Base-by-base conservation (phyloP, 2,888 invertebrate genomes). In the Drosophila crucigera region DNA sequence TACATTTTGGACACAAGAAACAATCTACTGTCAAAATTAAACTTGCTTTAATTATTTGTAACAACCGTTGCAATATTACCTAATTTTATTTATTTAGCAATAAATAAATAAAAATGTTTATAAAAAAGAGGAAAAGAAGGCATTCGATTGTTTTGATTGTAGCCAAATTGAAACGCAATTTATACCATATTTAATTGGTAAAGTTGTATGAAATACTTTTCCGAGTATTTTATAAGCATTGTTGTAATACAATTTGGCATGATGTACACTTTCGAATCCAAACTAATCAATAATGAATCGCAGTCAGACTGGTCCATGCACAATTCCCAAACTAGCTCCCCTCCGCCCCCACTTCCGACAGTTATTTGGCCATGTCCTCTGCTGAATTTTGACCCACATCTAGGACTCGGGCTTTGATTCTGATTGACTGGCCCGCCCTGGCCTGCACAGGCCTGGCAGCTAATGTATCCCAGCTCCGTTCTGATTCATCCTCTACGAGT, bases 371-470 rank as follows among this genome's bases (percentile, higher is more conserved):
- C 37, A 61, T 25, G n/a, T 16, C 30, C 16, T 35, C 19, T n/a
- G 22, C 25, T 30, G 35, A 16, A 37, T 41, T 33, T 31, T 64
- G 50, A 52, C 47, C 64, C 52, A 68, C 53, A 52, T 64, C 39
- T 37, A 25, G 47, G 3, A 35, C 9, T n/a, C 4, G 22, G 43
- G 61, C 47, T 49, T 49, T 55, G 55, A 50, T 66, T 66, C 41
- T 76, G 76, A 76, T 64, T 78, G 78, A 73, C 69, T 73, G 41
- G 30, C 41, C n/a, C n/a, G n/a, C 41, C 41, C 19, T n/a, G 41
- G n/a, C 19, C 19, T 37, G 22, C 43, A 11, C 22, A 43, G 11
- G 5, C 60, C 50, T 47, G 69, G 47, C 66, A 55, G 61, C 66
- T 61, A 56, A 76, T 73, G 66, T 64, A 65, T 53, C 25, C 9